Percentiles rank a stretch among this genome's conserved stretches.
Conservation (phyloP, 1,140 invertebrate genomes). For the Achatina immaculata region DNA sequence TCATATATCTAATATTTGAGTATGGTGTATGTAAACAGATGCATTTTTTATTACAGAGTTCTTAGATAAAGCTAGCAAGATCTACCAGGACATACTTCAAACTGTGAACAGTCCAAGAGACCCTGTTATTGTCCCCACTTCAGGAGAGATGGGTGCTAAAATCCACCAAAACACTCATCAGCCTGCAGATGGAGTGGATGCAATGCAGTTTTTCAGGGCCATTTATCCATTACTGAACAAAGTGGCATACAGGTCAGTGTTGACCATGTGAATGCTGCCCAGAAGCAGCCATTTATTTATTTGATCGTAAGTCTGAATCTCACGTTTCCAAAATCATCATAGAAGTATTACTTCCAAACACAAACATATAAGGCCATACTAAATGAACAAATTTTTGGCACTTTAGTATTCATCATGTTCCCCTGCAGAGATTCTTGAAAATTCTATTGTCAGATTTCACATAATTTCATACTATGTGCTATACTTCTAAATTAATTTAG, state of each 20-base stretch:
- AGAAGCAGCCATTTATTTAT: too few species aligned
- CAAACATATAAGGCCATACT: too few species aligned
- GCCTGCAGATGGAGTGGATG: conserved; percentile 64
- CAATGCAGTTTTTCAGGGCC: conserved; percentile 65
- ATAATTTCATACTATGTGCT: too few species aligned
- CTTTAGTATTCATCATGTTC: too few species aligned
- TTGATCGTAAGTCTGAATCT: too few species aligned
- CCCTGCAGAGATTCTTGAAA: too few species aligned
- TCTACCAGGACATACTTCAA: conserved; percentile 63
- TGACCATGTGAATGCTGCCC: neutral
- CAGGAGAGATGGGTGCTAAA: conserved; percentile 51
- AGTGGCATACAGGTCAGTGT: conserved; percentile 58
- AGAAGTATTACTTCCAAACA: too few species aligned
- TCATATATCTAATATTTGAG: too few species aligned
- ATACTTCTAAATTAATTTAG: too few species aligned
- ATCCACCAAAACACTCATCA: conserved; percentile 55
- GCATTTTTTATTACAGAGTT: conserved; percentile 57
- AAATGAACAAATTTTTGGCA: too few species aligned
- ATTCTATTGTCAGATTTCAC: too few species aligned
- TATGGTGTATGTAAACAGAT: neutral
- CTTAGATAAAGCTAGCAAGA: conserved; percentile 61
- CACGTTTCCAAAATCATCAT: too few species aligned
- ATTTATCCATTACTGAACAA: conserved; percentile 62
- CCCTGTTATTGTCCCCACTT: conserved; percentile 68
- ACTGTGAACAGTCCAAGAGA: conserved; percentile 61